Percentiles rank a stretch among this genome's conserved stretches.
These are phyloP conservation scores for Trilocha varians DNA, from an alignment of 2,888 invertebrate species.

Conservation along the genomic window DNA sequence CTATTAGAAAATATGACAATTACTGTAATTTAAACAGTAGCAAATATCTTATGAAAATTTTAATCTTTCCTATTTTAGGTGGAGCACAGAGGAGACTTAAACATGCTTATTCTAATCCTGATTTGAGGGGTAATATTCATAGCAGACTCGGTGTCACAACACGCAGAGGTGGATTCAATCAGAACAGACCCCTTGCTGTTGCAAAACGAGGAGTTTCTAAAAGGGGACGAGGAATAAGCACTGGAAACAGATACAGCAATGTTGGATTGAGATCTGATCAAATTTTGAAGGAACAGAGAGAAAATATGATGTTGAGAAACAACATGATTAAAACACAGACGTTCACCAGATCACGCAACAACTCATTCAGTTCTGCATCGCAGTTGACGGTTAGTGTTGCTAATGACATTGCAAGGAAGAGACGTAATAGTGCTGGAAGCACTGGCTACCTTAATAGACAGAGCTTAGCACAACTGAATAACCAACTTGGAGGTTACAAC, in stretches of 20 bases:
- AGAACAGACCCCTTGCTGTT: conserved; percentile 45
- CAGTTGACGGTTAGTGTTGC: conserved; percentile 62
- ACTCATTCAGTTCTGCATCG: conserved; percentile 49
- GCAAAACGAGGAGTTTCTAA: conserved; percentile 60
- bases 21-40: too few relatives aligned
- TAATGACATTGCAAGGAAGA: conserved; percentile 53
- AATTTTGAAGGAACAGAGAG: conserved; percentile 50
- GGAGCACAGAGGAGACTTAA: conserved; percentile 38
- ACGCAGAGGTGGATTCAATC: conserved; percentile 36
- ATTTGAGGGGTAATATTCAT: conserved; percentile 37
- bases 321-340: conserved; percentile 59
- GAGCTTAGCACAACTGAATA: conserved; percentile 52
- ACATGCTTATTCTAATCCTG: conserved; percentile 41
- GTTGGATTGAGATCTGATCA: conserved; percentile 64
- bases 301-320: conserved; percentile 37
- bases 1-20: too few relatives aligned
- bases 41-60: too few relatives aligned
- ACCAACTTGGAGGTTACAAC: conserved; percentile 47
- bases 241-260: conserved; percentile 49
- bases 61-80: conserved; percentile 26
- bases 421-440: conserved; percentile 57
- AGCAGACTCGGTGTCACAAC: conserved; percentile 53
- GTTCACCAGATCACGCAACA: conserved; percentile 59
- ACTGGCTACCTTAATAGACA: conserved; percentile 51
- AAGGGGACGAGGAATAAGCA: conserved; percentile 50